Evolutionary conservation across 2,113 vertebrate species (phyloP).

Genomic region (Tupaia tana): DNA sequence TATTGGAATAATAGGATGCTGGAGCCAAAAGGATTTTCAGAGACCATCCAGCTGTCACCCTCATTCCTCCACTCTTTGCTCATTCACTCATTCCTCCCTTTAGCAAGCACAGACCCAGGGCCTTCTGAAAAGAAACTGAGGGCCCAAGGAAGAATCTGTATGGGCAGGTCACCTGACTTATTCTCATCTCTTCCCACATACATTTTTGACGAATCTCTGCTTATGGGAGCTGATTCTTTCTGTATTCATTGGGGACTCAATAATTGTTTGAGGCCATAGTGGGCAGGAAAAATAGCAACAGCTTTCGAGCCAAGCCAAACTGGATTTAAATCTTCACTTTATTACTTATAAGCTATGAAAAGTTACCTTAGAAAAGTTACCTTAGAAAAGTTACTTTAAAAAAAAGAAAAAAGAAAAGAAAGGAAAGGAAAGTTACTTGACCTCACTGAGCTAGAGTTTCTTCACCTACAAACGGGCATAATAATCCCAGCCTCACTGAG

Average conservation of each 20-base stretch:
- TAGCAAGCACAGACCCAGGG: background rate
- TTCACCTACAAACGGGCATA: background rate
- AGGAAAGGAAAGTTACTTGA: background rate
- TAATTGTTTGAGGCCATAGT: background rate
- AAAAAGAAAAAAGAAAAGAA: too few relatives aligned
- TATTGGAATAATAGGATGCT: background rate
- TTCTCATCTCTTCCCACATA: background rate
- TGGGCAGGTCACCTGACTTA: background rate
- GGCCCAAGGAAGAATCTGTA: background rate
- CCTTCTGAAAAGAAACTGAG: background rate
- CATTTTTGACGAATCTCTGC: background rate
- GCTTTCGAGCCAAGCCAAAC: background rate
- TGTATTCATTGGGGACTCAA: background rate
- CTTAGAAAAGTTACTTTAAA: too few relatives aligned
- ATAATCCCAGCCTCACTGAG: background rate
- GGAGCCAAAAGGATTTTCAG: background rate
- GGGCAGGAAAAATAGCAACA: background rate
- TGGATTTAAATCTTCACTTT: background rate
- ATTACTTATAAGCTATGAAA: background rate
- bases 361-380: background rate
- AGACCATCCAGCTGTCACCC: background rate
- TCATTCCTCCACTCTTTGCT: fast-evolving
- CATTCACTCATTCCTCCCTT: background rate
- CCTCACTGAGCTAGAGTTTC: background rate
- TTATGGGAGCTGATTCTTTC: background rate